Conservation (phyloP, 2,888 invertebrate genomes). For the Notodonta ziczac region DNA sequence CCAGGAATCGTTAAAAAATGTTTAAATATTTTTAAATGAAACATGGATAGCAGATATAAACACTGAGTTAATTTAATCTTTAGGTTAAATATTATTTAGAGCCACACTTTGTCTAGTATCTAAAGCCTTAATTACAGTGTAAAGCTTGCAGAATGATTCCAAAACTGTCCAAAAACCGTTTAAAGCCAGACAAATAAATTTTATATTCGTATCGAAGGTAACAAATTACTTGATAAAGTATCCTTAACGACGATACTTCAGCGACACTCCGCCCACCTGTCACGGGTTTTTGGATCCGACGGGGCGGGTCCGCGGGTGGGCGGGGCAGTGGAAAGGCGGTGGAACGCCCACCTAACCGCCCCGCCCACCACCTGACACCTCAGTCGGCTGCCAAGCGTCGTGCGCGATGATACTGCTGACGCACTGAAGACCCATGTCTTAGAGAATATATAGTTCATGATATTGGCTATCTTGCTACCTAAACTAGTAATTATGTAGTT, state of each 20-base stretch:
- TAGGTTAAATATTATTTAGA: neutral
- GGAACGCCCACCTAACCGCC: constrained; percentile 62
- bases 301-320: constrained; percentile 62
- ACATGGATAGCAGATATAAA: too few species aligned
- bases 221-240: constrained; percentile 83
- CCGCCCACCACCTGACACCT: constrained; percentile 72
- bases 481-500: too few species aligned
- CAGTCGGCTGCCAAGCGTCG: constrained; percentile 73
- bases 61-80: too few species aligned
- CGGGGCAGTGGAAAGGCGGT: constrained; percentile 53
- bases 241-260: constrained; percentile 80
- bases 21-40: too few species aligned
- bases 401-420: constrained; percentile 60
- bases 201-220: constrained; percentile 73
- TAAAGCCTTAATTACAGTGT: neutral
- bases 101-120: neutral
- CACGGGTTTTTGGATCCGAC: constrained; percentile 64
- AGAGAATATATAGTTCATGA: too few species aligned
- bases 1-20: too few species aligned
- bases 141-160: neutral
- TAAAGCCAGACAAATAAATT: constrained; percentile 63
- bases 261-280: constrained; percentile 72
- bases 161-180: constrained; percentile 13
- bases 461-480: too few species aligned
- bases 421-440: constrained; percentile 2